A percentile compares a stretch with the other conserved stretches of the same genome.
Conservation (phyloP, 2,888 invertebrate species). For the Eueremaeus valkanovi region DNA sequence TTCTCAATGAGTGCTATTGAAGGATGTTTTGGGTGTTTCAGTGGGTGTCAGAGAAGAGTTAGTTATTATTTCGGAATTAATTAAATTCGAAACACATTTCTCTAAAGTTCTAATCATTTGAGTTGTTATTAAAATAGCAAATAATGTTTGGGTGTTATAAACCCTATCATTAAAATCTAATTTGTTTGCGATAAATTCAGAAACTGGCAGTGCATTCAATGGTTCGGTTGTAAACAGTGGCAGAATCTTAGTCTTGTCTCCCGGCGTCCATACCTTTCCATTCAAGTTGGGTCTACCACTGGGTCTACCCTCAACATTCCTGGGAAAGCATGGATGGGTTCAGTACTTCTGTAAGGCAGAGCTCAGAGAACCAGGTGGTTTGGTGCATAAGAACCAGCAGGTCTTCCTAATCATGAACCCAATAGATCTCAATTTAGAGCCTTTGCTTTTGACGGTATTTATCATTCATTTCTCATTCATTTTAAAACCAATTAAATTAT, state of each 20-base stretch:
- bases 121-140: no score
- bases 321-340: conserved; percentile 91
- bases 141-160: background rate
- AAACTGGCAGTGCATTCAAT: conserved; percentile 38
- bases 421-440: conserved; percentile 84
- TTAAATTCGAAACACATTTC: no score
- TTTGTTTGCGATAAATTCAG: conserved; percentile 2
- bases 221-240: conserved; percentile 10
- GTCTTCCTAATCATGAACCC: conserved; percentile 97
- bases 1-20: background rate
- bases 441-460: conserved; percentile 78
- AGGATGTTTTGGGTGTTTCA: background rate
- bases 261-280: conserved; percentile 91
- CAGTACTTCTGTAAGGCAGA: conserved; percentile 91
- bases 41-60: background rate
- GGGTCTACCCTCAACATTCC: conserved; percentile 84
- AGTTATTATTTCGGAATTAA: no score
- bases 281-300: conserved; percentile 85
- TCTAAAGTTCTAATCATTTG: no score
- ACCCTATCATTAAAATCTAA: no score
- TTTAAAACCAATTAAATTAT: background rate
- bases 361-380: conserved; percentile 75
- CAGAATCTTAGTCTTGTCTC: conserved; percentile 62
- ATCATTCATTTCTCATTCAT: background rate
- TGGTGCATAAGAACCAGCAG: conserved; percentile 91